Conservation (phyloP, 2,113 vertebrate species). For the Paracanthobrama guichenoti region DNA sequence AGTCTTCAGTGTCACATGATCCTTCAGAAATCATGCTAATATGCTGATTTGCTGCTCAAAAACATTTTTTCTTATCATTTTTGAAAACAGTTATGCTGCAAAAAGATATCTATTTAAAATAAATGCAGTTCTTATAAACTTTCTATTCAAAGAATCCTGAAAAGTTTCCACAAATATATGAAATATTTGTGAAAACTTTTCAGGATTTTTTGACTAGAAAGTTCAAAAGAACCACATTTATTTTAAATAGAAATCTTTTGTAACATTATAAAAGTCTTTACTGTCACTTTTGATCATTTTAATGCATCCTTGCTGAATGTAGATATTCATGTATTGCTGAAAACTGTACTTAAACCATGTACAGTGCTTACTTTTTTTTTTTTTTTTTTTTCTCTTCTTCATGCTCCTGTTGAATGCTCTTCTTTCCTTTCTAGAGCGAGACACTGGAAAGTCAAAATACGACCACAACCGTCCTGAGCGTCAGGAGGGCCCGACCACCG, state of each 20-base stretch:
- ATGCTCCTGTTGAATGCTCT: neutral
- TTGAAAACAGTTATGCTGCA: neutral
- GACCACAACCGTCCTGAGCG: slow-evolving; percentile 83
- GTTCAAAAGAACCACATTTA: neutral
- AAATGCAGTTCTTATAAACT: no score
- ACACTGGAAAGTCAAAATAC: slow-evolving; percentile 89
- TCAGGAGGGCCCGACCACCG: slow-evolving; percentile 75
- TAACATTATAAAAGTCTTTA: neutral
- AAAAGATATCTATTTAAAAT: no score
- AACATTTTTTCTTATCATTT: neutral
- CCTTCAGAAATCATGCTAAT: neutral
- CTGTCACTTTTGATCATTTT: neutral
- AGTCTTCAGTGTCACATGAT: neutral
- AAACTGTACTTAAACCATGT: neutral
- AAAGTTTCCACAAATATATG: no score
- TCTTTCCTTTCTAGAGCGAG: slow-evolving; percentile 79
- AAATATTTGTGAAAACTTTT: no score
- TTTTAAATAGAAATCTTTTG: neutral
- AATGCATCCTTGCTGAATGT: neutral
- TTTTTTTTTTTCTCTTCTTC: no score
- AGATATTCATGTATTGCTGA: neutral
- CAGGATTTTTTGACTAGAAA: neutral
- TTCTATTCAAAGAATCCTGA: no score
- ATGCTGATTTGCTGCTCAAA: neutral
- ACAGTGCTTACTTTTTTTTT: neutral